Evolutionary conservation across 2,797 vertebrate genomes (phyloP).

Genomic region (Lepus oiostolus): DNA sequence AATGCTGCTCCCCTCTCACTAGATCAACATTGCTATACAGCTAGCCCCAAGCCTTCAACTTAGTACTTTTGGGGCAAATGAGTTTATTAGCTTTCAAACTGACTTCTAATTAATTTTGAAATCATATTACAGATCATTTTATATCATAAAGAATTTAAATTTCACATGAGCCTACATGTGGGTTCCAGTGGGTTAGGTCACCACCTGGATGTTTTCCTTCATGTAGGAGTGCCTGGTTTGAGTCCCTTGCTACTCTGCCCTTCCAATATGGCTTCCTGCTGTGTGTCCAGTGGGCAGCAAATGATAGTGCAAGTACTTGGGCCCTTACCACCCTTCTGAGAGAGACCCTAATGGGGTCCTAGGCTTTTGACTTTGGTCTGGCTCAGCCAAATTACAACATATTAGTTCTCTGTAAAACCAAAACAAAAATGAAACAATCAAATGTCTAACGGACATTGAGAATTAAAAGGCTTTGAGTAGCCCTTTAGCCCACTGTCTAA

Average conservation of each 20-base stretch:
- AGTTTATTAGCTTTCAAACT: slow-evolving; percentile 52
- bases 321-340: too few species aligned
- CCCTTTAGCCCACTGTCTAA: neutral
- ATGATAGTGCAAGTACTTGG: too few species aligned
- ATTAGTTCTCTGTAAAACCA: slow-evolving; percentile 40
- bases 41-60: neutral
- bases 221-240: too few species aligned
- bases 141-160: slow-evolving; percentile 50
- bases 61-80: neutral
- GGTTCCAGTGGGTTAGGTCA: too few species aligned
- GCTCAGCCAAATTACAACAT: neutral
- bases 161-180: neutral
- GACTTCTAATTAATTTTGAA: slow-evolving; percentile 57
- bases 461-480: too few species aligned
- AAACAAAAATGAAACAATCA: neutral
- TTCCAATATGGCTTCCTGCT: too few species aligned
- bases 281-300: too few species aligned
- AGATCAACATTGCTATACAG: neutral
- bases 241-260: too few species aligned
- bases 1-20: neutral
- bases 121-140: slow-evolving; percentile 26
- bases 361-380: too few species aligned
- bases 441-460: neutral
- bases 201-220: too few species aligned
- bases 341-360: too few species aligned